Percentiles rank a stretch among this genome's conserved stretches.
phyloP scores from a whole-genome alignment of 2,113 vertebrate genomes.

The Chrysochloris asiatica region DNA sequence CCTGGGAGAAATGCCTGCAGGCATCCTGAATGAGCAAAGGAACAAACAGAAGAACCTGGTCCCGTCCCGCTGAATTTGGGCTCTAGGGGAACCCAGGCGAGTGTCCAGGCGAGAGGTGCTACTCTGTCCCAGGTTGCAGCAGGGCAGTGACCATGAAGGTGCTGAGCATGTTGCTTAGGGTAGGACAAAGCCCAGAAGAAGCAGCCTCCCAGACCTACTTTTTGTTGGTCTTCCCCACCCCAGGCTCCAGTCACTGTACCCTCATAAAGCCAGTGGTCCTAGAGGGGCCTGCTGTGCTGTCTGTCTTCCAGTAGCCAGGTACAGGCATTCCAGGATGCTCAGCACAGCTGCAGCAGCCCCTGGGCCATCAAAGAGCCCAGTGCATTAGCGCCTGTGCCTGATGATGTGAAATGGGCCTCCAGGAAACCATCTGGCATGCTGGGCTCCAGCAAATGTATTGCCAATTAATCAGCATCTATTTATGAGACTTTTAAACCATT shows the following conservation, averaged over 20 bases:
- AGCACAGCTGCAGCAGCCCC: neutral
- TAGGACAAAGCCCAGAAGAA: neutral
- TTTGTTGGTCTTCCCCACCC: neutral
- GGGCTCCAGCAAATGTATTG: constrained; percentile 87
- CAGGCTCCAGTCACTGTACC: neutral
- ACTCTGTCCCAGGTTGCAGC: neutral
- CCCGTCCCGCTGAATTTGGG: neutral
- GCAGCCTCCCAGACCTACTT: neutral
- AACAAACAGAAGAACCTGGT: neutral
- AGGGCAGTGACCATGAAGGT: neutral
- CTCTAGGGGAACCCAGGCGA: neutral
- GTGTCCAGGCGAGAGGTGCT: neutral
- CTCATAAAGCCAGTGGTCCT: neutral
- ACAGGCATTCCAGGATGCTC: neutral
- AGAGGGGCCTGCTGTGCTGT: neutral
- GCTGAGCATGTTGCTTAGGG: neutral
- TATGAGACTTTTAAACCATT: constrained; percentile 90
- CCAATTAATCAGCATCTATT: constrained; percentile 91
- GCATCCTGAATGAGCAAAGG: neutral
- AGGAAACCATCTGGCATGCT: constrained; percentile 87
- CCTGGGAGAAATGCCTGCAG: neutral
- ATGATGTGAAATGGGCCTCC: constrained; percentile 84
- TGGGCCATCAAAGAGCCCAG: constrained; percentile 64
- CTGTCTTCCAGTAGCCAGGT: neutral
- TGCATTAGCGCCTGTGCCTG: constrained; percentile 84